Base-by-base conservation (phyloP, 2,797 vertebrate genomes). In the Chaetophractus vellerosus region DNA sequence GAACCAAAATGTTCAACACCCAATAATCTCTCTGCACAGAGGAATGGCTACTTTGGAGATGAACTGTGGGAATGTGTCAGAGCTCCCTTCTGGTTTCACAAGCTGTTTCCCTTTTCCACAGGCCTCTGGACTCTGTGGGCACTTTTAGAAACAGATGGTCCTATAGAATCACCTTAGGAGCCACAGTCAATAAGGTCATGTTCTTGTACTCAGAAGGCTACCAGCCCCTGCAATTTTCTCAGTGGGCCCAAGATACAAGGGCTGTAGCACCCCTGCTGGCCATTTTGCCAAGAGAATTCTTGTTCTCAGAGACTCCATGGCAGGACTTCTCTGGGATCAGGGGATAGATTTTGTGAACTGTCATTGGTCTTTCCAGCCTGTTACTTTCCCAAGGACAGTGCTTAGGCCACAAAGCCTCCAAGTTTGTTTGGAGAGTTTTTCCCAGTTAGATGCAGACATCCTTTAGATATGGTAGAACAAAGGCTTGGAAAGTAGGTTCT, bases 131-230 rank as follows among this genome's bases (percentile, higher is more conserved):
- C 89, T 99, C 99, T 0, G 97, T 99, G 52, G 98, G 99, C 57
- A 99, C 98, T 90, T 98, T 99, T 88, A 99, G 98, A 79, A 99
- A 99, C 90, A 98, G 99, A 16, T 99, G 99, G 99, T 99, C 99
- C 2, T 45, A 45, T 45, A 45, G 45, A 45, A 45, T 45, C 45
- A 8, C 45, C 45, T 45, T 38, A 38, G 38, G 38, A 38, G 38
- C 38, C 38, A 38, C 38, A 38, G 38, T 6, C 38, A 38, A 6
- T 38, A 38, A 38, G 38, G 38, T 38, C 38, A 38, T 38, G 38
- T 38, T 38, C 38, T 38, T 38, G 38, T 38, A 38, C 38, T 38
- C 38, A 38, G 38, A 38, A 38, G 38, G 38, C 38, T 38, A 38
- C 38, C 38, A 38, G 38, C 38, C 38, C 38, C 6, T 38, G 38